Evolutionary conservation across 2,888 invertebrate species (phyloP).

Genomic region (Drosophila kambysellisi): DNA sequence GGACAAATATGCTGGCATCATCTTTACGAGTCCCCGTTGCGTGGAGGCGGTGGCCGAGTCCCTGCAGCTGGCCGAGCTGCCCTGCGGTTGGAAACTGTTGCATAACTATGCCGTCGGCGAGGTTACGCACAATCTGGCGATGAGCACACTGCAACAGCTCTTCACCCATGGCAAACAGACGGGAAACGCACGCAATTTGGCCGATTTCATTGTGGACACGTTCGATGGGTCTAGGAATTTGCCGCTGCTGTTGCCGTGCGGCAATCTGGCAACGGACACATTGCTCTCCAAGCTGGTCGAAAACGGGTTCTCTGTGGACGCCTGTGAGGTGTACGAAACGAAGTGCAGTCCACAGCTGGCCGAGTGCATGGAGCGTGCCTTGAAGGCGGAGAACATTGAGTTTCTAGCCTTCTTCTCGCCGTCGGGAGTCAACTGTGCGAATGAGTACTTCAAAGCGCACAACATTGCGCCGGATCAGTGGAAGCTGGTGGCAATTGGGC

Average conservation of each 20-base stretch:
- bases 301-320: slow-evolving; percentile 85
- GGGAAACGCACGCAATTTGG: slow-evolving; percentile 86
- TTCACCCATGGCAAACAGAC: slow-evolving; percentile 86
- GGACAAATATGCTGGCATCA: slow-evolving; percentile 86
- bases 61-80: slow-evolving; percentile 83
- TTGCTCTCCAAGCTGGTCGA: slow-evolving; percentile 85
- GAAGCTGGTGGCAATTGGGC: slow-evolving; percentile 87
- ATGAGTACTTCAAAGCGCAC: slow-evolving; percentile 84
- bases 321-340: slow-evolving; percentile 87
- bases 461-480: slow-evolving; percentile 78
- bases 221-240: slow-evolving; percentile 84
- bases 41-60: slow-evolving; percentile 86
- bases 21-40: slow-evolving; percentile 87
- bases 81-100: slow-evolving; percentile 85
- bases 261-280: slow-evolving; percentile 86
- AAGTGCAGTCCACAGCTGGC: slow-evolving; percentile 85
- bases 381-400: slow-evolving; percentile 85
- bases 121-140: slow-evolving; percentile 86
- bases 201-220: slow-evolving; percentile 86
- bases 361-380: slow-evolving; percentile 83
- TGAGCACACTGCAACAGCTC: slow-evolving; percentile 85
- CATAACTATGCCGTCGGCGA: slow-evolving; percentile 87
- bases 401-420: slow-evolving; percentile 87
- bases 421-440: slow-evolving; percentile 86
- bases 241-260: slow-evolving; percentile 87